Evolutionary conservation across 2,797 vertebrate genomes (phyloP).

Genomic region (Paedocypris micromegethes): DNA sequence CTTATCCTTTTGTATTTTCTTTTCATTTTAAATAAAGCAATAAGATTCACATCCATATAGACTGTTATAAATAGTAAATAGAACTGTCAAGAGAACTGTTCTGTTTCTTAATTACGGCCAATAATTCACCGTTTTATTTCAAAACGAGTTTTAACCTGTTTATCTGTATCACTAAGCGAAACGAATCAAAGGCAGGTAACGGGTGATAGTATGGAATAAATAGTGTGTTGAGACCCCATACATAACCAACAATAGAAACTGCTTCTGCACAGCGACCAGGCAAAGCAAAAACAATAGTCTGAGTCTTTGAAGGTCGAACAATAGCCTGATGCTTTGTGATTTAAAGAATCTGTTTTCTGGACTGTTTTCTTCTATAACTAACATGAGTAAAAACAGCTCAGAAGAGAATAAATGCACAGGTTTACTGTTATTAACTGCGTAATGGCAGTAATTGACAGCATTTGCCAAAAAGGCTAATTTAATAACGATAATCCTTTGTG

Average conservation of each 20-base stretch:
- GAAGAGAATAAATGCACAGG: constrained; percentile 25
- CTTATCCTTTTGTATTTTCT: neutral
- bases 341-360: constrained; percentile 14
- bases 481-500: constrained; percentile 14
- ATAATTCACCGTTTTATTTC: too few species aligned
- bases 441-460: constrained; percentile 32
- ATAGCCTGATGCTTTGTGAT: constrained; percentile 46
- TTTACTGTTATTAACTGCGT: constrained; percentile 13
- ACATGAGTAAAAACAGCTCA: constrained; percentile 31
- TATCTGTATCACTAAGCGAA: too few species aligned
- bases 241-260: constrained; percentile 58
- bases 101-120: too few species aligned
- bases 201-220: constrained; percentile 15
- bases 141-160: too few species aligned
- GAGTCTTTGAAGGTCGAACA: constrained; percentile 69
- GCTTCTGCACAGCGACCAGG: constrained; percentile 47
- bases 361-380: constrained; percentile 19
- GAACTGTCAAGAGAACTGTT: too few species aligned
- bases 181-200: constrained; percentile 45
- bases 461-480: constrained; percentile 28
- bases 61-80: too few species aligned
- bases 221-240: constrained; percentile 49
- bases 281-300: constrained; percentile 61
- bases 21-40: too few species aligned
- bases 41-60: too few species aligned